Evolutionary conservation across 1,140 invertebrate genomes (phyloP), one percentile per base, ranked within the genome.

Genomic region (Chlorops oryzae): DNA sequence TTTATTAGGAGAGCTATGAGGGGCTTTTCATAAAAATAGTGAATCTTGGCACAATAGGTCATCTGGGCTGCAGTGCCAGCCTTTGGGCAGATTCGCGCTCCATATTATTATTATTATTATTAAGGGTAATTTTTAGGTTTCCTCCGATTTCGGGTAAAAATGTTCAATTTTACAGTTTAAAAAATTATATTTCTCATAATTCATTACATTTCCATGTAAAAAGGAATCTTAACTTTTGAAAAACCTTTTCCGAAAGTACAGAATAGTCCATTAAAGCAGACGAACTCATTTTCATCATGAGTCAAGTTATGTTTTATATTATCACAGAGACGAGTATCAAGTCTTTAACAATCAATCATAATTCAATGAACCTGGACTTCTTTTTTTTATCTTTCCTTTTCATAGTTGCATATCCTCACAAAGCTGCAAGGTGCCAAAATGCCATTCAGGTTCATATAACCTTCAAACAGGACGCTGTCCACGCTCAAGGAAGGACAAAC

Each of bases 401-500:
- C 38, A 2, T 38, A 70, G 66, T 2, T 65, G 65, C 50, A 70
- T 70, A 20, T 49, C 47, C 13, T 40, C 35, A 9, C 48, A 55
- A 6, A 57, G 55, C 10, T 63, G 59, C 54, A 64, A 55, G 44
- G 50, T 50, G 12, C 66, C 66, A 17, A 59, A 61, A 21, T 70
- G 66, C 54, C 57, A 50, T 21, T 59, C 57, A 22, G 66, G 66
- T 25, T 5, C 48, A 0, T 70, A 66, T 25, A 68, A 58, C 39
- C 17, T 38, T 28, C 56, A 53, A 24, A 57, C 47, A 13, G 66
- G 66, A 17, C 65, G 66, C 12, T 70, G 66, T 41, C 66, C 66
- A 7, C 62, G 59, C 1, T 34, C 2, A 43, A 43, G 17, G 51
- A 24, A 43, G n/a, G 42, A 20, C 50, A 54, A 17, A 37, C 52